Evolutionary conservation across 1,140 invertebrate species (phyloP), one percentile per base, ranked within the genome.

Genomic region (Amphibalanus amphitrite): DNA sequence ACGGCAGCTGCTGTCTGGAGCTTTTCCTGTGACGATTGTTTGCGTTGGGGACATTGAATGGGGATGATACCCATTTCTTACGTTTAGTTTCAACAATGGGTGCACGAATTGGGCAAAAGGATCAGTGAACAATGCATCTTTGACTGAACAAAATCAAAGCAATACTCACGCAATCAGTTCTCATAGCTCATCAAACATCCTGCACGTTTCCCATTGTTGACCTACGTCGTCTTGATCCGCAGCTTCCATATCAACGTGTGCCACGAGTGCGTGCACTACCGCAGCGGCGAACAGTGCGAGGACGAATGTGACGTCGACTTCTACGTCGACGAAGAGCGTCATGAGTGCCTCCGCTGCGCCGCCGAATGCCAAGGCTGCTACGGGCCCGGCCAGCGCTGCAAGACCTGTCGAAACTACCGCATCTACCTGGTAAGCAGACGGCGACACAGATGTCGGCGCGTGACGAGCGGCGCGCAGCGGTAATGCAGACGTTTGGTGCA

Each of bases 261-360:
- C 78, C 86, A 89, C 77, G 87, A 92, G 75, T 97, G 93, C 78
- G 85, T 86, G 8, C 87, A 87, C 67, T 95, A 90, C 78, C 91
- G 91, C 76, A 84, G 88, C 71, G 90, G 89, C 0, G 91, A 95
- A 76, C 91, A 93, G 77, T 97, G 93, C 78, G 92, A 94, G 78
- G 88, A 93, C 69, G 89, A 94, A 78, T 97, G 95, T 79, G 89
- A 91, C 0, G 77, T 83, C 0, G 91, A 94, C 71, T 86, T 93
- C 76, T 95, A 88, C 78, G 88, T 90, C 0, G 89, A 93, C 76
- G 84, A 89, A 29, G 81, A 73, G 26, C 74, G 75, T 40, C 76
- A 79, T 38, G 83, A 86, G 74, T 95, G 93, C 78, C 83, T 89
- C 15, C 86, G 88, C 17, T 96, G 93, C 77, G 85, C 88, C 74